Evolutionary conservation across 2,797 vertebrate species (phyloP), one percentile per base, ranked within the genome.

Genomic region (Betta splendens): DNA sequence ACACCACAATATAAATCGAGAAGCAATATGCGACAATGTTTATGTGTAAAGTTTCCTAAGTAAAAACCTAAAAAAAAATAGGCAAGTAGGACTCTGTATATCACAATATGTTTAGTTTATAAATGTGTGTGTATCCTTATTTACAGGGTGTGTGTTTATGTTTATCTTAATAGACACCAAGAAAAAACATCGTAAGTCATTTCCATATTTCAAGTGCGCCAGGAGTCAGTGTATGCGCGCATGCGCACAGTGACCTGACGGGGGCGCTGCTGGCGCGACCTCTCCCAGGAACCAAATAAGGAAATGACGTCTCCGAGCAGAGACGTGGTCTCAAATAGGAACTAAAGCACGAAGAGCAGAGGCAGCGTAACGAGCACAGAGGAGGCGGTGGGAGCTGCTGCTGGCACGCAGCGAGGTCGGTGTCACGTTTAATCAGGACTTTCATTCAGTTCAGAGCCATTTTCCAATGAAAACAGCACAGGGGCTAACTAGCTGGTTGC

Each of bases 301-400:
- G 91, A 92, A 88, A 79, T 91, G 87, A 89, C 89, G 90, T 89
- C 5, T 3, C 10, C 26, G 52, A 38, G 61, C 50, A 17, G 65
- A 15, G 48, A 45, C 35, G 26, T 26, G 54, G 57, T 56, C 66
- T 25, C 43, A 75, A 67, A 72, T 75, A 69, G 74, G 67, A 73
- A 21, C 1, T 4, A 50, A 11, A 4, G 8, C 9, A 1, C 10
- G 3, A 55, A 38, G 29, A 13, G 32, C 9, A 52, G 43, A 32
- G 31, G 23, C 18, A 44, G 37, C 10, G 13, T 1, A 5, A 18
- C 17, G 48, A 44, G 75, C 25, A 64, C 3, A n/a, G 28, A 49
- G 56, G 48, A 36, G 17, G 37, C 38, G 16, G 29, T 3, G 10
- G 52, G 33, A 22, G 15, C 31, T 7, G 50, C 28, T 1, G 40